Evolutionary conservation across 2,113 vertebrate species (phyloP).

Genomic region (Oceanodroma tethys): DNA sequence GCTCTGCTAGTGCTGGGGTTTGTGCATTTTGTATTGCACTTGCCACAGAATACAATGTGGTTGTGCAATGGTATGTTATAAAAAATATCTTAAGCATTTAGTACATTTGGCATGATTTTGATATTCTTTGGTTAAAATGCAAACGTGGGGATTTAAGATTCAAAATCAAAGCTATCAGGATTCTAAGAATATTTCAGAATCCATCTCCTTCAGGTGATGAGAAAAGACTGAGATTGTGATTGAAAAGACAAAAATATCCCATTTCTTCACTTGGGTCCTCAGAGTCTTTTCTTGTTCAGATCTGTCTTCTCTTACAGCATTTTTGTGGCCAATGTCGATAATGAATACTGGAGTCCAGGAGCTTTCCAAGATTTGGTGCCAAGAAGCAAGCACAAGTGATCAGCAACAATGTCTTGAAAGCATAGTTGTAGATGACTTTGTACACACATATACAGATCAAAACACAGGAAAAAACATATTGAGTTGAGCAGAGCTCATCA

Average conservation of each 20-base stretch:
- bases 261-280: neutral
- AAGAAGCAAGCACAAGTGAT: neutral
- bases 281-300: neutral
- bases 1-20: neutral
- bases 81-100: neutral
- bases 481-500: neutral
- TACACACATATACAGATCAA: neutral
- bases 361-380: neutral
- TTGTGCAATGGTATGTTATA: neutral
- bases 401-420: neutral
- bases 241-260: neutral
- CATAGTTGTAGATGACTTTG: neutral
- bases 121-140: slow-evolving; percentile 17
- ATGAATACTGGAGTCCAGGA: neutral
- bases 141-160: neutral
- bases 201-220: neutral
- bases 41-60: neutral
- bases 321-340: neutral
- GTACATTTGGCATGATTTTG: neutral
- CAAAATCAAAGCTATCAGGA: neutral
- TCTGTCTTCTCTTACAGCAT: neutral
- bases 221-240: neutral
- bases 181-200: neutral
- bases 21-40: neutral
- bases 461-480: neutral